These are phyloP conservation scores for Chionoecetes opilio DNA, from an alignment of 1,140 invertebrate species.

Conservation along the genomic window DNA sequence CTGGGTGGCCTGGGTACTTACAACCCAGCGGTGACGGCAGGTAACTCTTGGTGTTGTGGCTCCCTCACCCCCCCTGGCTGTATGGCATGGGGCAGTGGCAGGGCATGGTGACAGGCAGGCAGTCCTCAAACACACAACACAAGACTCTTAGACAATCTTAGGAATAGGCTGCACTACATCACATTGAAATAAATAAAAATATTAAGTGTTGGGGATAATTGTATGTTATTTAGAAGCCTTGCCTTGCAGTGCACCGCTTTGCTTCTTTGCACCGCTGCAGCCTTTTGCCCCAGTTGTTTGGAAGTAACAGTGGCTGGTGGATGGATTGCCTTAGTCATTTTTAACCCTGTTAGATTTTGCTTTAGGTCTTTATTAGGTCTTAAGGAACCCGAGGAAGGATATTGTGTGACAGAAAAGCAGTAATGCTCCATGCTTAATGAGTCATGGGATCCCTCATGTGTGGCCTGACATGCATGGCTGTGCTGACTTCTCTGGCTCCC, in stretches of 20 bases:
- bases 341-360: background rate
- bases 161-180: too few relatives aligned
- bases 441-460: too few relatives aligned
- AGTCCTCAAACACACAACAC: background rate
- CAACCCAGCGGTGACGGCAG: constrained; percentile 77
- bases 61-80: constrained; percentile 47
- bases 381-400: background rate
- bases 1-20: constrained; percentile 78
- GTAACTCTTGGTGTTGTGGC: constrained; percentile 58
- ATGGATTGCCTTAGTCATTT: background rate
- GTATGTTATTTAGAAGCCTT: too few relatives aligned
- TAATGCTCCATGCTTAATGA: background rate
- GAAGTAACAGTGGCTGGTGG: background rate
- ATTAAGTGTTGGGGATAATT: background rate
- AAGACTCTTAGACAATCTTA: background rate
- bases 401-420: background rate
- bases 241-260: background rate
- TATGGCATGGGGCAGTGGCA: constrained; percentile 25
- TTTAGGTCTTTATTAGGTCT: background rate
- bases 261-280: background rate
- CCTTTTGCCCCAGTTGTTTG: background rate
- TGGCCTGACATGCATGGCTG: background rate
- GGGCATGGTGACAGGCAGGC: background rate
- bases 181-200: background rate
- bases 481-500: background rate